These are phyloP conservation scores for Colletes latitarsis DNA, from an alignment of 1,140 invertebrate species.

Conservation along the genomic window DNA sequence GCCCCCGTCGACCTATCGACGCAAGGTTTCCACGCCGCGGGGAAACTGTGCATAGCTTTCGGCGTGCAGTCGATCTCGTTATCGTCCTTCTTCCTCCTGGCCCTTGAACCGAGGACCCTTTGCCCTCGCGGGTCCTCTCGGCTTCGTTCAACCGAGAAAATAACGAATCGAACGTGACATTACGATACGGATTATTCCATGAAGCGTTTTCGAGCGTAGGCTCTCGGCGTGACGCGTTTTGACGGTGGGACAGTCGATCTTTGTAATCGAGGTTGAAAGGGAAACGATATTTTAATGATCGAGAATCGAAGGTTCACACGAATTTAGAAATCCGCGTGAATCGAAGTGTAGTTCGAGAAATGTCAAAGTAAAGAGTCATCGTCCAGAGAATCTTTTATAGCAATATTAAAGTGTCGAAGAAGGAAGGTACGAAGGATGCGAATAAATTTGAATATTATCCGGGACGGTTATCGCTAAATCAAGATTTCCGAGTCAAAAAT, in stretches of 20 bases:
- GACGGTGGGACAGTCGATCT: not conserved
- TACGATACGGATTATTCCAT: not conserved
- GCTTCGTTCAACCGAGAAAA: not conserved
- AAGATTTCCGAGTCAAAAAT: too few species aligned
- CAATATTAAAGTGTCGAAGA: too few species aligned
- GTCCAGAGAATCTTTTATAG: too few species aligned
- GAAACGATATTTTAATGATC: not conserved
- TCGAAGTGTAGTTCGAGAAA: too few species aligned
- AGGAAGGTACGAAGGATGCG: too few species aligned
- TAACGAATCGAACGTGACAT: constrained; percentile 17
- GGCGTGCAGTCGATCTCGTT: not conserved
- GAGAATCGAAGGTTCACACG: not conserved
- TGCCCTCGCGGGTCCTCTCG: not conserved
- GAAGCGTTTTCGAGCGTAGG: not conserved
- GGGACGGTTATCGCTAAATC: too few species aligned
- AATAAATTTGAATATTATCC: too few species aligned
- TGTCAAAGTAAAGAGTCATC: too few species aligned
- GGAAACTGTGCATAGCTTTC: not conserved
- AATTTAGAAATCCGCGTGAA: too few species aligned
- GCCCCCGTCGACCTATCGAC: not conserved
- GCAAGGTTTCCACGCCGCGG: not conserved
- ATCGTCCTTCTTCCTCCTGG: not conserved
- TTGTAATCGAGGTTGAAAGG: not conserved
- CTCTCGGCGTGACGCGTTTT: not conserved
- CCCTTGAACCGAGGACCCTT: not conserved